Evolutionary conservation across 2,888 invertebrate species (phyloP), one percentile per base, ranked within the genome.

Genomic region (Cacoxenus indagator): DNA sequence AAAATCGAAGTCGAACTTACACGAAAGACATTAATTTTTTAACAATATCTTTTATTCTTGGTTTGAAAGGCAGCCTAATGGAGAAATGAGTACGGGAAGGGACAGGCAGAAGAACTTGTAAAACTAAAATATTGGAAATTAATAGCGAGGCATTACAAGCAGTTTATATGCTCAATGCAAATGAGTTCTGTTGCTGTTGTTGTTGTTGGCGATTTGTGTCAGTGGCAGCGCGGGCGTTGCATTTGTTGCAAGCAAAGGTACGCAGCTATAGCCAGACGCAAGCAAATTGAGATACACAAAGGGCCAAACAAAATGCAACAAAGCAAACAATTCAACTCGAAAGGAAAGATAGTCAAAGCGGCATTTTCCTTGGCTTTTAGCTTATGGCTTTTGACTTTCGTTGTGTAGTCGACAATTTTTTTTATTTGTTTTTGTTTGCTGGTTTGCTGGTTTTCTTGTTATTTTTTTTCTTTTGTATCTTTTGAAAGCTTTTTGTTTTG

Each of bases 81-180:
- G 37, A 37, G 9, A 14, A 37, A 37, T 5, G 37, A 37, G 8
- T 37, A n/a, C n/a, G n/a, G n/a, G n/a, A n/a, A n/a, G n/a, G n/a
- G n/a, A n/a, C n/a, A n/a, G n/a, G n/a, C n/a, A n/a, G 54, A 14
- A 76, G 68, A 70, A 70, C 79, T 78, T 77, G 82, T 83, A 83
- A 81, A 80, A 82, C 80, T 82, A 80, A 82, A 83, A 77, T 83
- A 83, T 83, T 76, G 45, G 43, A 82, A 81, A 81, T 81, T 81
- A 81, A 81, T 81, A 81, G 80, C 83, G 74, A 71, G 78, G 73
- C 82, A 83, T 81, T 81, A 81, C 83, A 78, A 83, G 81, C 83
- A 75, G 83, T 82, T 81, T 83, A 83, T 76, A 81, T 83, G 82
- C 82, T 67, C 76, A 69, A 31, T 19, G 45, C 61, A 48, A 67